A percentile compares a stretch with the other conserved stretches of the same genome.
Evolutionary conservation across 2,113 vertebrate genomes (phyloP).

Genomic region (Scalopus aquaticus): DNA sequence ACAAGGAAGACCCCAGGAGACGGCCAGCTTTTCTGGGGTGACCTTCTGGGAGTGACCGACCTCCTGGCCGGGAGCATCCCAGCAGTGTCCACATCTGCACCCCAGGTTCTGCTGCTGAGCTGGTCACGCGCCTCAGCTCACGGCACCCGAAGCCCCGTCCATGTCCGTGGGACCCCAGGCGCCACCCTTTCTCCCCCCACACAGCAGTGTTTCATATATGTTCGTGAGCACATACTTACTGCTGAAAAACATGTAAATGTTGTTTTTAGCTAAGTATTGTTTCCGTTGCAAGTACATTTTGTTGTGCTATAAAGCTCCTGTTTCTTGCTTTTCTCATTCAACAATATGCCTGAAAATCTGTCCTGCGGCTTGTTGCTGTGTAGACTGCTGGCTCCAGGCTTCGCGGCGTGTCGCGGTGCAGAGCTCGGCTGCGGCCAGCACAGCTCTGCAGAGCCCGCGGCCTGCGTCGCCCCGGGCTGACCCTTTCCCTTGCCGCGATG

Average conservation of each 20-base stretch:
- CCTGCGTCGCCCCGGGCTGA: rapidly evolving
- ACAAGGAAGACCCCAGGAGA: background rate
- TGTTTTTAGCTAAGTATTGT: background rate
- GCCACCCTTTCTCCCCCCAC: too few species aligned
- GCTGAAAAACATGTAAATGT: background rate
- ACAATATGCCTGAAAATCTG: slow-evolving; percentile 66
- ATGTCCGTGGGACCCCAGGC: too few species aligned
- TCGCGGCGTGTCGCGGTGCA: too few species aligned
- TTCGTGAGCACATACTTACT: background rate
- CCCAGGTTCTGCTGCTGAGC: background rate
- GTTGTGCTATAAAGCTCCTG: slow-evolving; percentile 33
- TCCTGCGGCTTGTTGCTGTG: background rate
- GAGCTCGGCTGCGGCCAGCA: too few species aligned
- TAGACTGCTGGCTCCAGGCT: rapidly evolving
- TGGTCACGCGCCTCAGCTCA: rapidly evolving
- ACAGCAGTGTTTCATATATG: rapidly evolving
- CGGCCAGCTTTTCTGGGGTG: background rate
- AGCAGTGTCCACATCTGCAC: too few species aligned
- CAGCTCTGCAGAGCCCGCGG: too few species aligned
- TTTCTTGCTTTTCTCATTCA: slow-evolving; percentile 30
- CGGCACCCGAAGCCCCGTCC: rapidly evolving
- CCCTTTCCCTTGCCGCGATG: rapidly evolving
- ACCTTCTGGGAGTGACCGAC: background rate
- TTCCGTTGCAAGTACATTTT: background rate
- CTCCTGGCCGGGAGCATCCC: rapidly evolving